These are phyloP conservation scores for Tupiocoris notatus DNA, from an alignment of 2,888 invertebrate genomes.

Conservation along the genomic window DNA sequence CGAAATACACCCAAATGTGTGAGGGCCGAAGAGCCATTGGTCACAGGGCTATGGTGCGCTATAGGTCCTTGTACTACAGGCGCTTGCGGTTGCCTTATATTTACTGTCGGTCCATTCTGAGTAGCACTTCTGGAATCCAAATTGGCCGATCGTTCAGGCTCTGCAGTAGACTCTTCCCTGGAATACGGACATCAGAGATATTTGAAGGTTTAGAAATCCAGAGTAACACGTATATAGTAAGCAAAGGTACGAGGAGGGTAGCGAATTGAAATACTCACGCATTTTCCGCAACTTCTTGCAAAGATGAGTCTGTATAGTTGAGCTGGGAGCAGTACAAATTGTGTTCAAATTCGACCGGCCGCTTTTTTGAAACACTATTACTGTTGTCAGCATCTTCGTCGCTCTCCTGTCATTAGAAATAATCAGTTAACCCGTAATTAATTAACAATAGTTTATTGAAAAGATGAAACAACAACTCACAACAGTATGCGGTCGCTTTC, in stretches of 20 bases:
- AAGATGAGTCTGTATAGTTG: background rate
- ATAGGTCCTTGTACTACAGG: background rate
- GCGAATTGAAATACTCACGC: too few relatives aligned
- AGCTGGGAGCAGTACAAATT: slow-evolving; percentile 20
- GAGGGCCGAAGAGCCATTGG: background rate
- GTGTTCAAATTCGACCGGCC: slow-evolving; percentile 6
- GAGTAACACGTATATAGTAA: too few relatives aligned
- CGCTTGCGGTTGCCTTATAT: background rate
- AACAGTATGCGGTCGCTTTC: slow-evolving; percentile 17
- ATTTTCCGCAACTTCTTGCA: background rate
- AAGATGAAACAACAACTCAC: slow-evolving; percentile 14
- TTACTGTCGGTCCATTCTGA: background rate
- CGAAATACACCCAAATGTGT: background rate
- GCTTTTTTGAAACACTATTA: background rate
- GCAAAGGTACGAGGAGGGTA: too few relatives aligned
- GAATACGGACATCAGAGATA: too few relatives aligned
- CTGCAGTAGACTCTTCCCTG: too few relatives aligned
- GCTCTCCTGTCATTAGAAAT: slow-evolving; percentile 26
- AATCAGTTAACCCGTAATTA: too few relatives aligned
- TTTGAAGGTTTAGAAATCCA: too few relatives aligned
- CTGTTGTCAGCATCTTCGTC: slow-evolving; percentile 6
- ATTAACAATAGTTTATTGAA: too few relatives aligned
- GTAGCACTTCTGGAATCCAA: background rate
- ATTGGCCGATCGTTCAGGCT: too few relatives aligned
- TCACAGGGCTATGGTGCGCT: background rate